phyloP scores from a whole-genome alignment of 2,797 vertebrate species.

The Miichthys miiuy region DNA sequence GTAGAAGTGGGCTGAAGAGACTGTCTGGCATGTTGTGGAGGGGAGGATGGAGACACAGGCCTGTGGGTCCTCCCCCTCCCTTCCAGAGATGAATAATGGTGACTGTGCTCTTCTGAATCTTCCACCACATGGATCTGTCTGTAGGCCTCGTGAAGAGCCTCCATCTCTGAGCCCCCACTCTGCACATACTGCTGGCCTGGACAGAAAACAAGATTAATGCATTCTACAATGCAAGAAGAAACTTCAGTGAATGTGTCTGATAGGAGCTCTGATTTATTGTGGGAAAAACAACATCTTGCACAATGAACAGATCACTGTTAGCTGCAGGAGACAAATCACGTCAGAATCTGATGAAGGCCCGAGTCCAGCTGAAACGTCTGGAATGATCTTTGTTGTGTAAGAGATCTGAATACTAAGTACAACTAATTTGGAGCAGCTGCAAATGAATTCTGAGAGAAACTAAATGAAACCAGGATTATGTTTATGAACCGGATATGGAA shows the following conservation, averaged over 20 bases:
- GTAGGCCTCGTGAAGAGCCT: conserved; percentile 91
- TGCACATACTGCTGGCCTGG: conserved; percentile 80
- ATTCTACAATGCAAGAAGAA: neutral
- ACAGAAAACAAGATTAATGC: neutral
- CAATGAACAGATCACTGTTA: too few relatives aligned
- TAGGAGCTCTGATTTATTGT: neutral
- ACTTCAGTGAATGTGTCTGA: neutral
- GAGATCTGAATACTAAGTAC: neutral
- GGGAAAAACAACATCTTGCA: neutral
- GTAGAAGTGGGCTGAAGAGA: conserved; percentile 84
- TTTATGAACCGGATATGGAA: neutral
- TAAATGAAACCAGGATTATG: neutral
- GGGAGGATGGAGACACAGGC: conserved; percentile 54
- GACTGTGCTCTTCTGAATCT: conserved; percentile 67
- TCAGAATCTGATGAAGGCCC: too few relatives aligned
- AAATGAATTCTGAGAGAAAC: neutral
- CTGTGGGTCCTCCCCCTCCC: conserved; percentile 16
- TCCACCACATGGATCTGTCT: conserved; percentile 83
- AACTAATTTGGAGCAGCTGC: neutral
- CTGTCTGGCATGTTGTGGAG: conserved; percentile 69
- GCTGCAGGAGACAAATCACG: too few relatives aligned
- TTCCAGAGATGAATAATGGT: neutral
- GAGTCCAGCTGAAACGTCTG: too few relatives aligned
- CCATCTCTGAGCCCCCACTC: conserved; percentile 88
- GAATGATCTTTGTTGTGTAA: too few relatives aligned